Conservation (phyloP, 2,113 vertebrate genomes). For the Archilochus colubris region DNA sequence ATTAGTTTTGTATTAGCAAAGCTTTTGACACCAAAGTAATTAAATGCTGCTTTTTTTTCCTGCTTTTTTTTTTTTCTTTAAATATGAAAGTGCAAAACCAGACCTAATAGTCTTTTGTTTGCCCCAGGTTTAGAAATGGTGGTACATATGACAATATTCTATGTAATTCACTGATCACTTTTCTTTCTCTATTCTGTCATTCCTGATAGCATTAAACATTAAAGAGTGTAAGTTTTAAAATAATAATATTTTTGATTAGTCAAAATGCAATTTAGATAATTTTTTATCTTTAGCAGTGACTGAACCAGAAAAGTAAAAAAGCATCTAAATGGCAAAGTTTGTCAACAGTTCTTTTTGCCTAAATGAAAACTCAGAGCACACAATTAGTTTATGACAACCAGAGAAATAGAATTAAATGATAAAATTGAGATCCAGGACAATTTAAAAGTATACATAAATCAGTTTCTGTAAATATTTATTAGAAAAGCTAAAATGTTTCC, state of each 20-base stretch:
- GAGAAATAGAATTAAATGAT: neutral
- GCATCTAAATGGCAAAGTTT: neutral
- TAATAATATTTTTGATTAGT: neutral
- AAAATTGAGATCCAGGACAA: neutral
- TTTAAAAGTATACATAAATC: neutral
- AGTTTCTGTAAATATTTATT: neutral
- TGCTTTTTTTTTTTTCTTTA: neutral
- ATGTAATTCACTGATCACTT: neutral
- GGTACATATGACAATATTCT: neutral
- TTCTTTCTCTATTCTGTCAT: neutral
- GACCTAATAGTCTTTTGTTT: neutral
- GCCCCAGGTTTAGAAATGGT: neutral
- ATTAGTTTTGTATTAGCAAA: neutral
- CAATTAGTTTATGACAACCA: neutral
- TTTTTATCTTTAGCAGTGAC: neutral
- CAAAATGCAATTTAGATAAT: neutral
- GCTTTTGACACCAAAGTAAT: constrained; percentile 1
- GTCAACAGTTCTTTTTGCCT: neutral
- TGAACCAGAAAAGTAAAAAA: neutral
- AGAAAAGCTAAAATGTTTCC: neutral
- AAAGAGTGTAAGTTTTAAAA: neutral
- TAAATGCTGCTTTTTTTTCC: neutral
- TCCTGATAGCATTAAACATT: neutral
- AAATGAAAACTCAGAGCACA: neutral
- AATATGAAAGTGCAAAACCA: neutral